Evolutionary conservation across 2,113 vertebrate species (phyloP), one percentile per base, ranked within the genome.

Genomic region (Ictalurus punctatus): DNA sequence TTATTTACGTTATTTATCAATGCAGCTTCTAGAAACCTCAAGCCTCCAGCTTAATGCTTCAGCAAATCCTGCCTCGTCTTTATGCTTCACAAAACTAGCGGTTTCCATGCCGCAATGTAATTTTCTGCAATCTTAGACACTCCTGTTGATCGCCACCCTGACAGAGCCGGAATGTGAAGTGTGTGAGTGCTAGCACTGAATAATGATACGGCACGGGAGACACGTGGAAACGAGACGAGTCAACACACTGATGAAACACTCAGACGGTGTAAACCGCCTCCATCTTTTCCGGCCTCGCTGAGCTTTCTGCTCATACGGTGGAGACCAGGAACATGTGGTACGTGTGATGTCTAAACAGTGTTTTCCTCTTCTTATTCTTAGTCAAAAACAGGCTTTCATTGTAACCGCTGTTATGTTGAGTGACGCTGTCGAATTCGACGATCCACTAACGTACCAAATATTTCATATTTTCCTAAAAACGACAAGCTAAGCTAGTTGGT

Each of bases 1-100:
- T 63, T 63, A 44, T 61, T 63, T 90, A 90, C 86, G 87, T 91
- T 91, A 93, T 93, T 92, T 92, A 93, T 93, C 93, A 84, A 90
- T 92, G 90, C 86, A 67, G 69, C 84, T 86, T 90, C 88, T 80
- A 91, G 86, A 78, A 88, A 84, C 58, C 58, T 63, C 81, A 83
- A 63, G 19, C 59, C 58, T 81, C 78, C 52, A 56, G 52, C n/a
- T 40, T 63, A 63, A 83, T 63, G 40, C 71, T 88, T 67, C 65
- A 90, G 89, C 89, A 91, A 88, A 91, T 87, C 85, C 83, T 85
- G 25, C 23, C 27, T 87, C 83, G 30, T 82, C 48, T 81, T 69
- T 23, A 87, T n/a, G 54, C 87, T 61, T 61, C 37, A 40, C 34
- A 2, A 87, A 92, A 92, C 91, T 76, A 63, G 86, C 87, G 30